phyloP scores from a whole-genome alignment of 2,888 invertebrate genomes.

The Pelosia muscerda region DNA sequence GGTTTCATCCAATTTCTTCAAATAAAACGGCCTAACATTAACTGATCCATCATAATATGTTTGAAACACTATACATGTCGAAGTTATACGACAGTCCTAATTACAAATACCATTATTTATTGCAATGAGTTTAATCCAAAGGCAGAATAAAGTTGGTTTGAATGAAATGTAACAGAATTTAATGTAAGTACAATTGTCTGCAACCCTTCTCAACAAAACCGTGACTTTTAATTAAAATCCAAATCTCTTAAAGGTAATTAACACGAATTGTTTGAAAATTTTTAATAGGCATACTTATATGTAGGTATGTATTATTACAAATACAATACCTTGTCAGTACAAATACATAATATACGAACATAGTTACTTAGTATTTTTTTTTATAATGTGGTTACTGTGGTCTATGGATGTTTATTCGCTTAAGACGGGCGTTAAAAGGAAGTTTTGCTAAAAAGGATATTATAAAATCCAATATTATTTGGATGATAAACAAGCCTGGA shows the following conservation, averaged over 20 bases:
- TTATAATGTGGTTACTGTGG: too few relatives aligned
- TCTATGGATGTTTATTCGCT: too few relatives aligned
- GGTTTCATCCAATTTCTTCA: too few relatives aligned
- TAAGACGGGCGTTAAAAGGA: too few relatives aligned
- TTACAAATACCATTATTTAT: background rate
- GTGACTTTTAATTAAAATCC: background rate
- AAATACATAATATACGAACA: too few relatives aligned
- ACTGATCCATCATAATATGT: too few relatives aligned
- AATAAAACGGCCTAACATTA: too few relatives aligned
- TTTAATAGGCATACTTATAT: background rate
- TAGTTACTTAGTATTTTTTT: too few relatives aligned
- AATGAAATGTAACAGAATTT: background rate
- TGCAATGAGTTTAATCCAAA: background rate
- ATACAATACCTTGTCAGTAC: too few relatives aligned
- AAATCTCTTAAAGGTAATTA: slow-evolving; percentile 4
- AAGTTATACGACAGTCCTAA: background rate
- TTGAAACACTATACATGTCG: background rate
- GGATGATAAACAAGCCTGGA: too few relatives aligned
- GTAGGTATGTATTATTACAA: background rate
- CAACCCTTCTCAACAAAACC: background rate
- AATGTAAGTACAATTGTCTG: slow-evolving; percentile 1
- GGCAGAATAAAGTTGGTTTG: slow-evolving; percentile 4
- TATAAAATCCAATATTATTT: too few relatives aligned
- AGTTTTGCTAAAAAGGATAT: too few relatives aligned
- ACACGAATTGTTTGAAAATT: background rate